phyloP scores from a whole-genome alignment of 2,113 vertebrate species.

The Megaptera novaeangliae region DNA sequence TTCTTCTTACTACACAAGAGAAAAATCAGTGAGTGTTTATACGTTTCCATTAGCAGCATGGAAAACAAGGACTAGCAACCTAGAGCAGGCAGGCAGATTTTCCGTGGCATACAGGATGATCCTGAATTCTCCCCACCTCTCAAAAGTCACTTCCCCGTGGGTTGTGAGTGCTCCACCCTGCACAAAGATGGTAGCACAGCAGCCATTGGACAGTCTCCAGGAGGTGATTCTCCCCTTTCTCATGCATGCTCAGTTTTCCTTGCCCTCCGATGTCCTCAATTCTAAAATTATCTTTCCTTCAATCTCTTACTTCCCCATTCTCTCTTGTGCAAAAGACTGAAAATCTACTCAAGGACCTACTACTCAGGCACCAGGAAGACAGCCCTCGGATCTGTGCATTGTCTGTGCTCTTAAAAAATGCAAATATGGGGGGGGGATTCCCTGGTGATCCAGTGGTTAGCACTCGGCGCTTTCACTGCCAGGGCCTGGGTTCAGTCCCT shows the following conservation, averaged over 20 bases:
- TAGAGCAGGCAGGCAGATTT: neutral
- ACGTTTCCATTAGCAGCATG: neutral
- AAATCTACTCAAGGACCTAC: neutral
- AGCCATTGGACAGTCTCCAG: neutral
- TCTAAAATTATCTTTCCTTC: conserved; percentile 17
- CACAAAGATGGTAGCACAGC: neutral
- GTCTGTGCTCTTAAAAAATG: neutral
- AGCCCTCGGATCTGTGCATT: neutral
- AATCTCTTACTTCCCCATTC: neutral
- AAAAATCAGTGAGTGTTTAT: conserved; percentile 29
- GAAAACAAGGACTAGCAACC: neutral
- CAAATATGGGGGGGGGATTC: neutral
- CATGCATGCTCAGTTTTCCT: neutral
- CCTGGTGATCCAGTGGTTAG: neutral
- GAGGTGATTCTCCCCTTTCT: neutral
- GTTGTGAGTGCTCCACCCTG: neutral
- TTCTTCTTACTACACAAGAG: conserved; percentile 75
- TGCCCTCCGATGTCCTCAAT: neutral
- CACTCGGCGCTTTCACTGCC: neutral
- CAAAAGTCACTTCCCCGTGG: neutral
- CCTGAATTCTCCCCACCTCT: neutral
- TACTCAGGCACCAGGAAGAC: neutral
- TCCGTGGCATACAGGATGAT: neutral
- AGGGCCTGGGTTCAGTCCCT: neutral
- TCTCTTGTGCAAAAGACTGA: neutral